These are phyloP conservation scores for Yoshiicerus persimilis DNA, from an alignment of 1,140 invertebrate species.

Conservation along the genomic window DNA sequence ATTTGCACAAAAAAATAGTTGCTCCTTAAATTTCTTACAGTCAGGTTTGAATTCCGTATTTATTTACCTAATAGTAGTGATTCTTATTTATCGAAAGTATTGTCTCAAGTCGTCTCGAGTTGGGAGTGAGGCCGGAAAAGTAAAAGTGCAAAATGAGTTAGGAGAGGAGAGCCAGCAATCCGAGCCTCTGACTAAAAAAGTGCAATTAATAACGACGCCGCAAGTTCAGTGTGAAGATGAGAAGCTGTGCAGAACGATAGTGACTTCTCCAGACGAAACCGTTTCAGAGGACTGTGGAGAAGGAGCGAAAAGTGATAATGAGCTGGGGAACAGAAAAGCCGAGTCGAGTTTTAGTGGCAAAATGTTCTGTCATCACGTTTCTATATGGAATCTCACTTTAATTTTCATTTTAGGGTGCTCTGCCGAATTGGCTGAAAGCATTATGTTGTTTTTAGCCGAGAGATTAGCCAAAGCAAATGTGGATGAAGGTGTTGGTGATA, in stretches of 20 bases:
- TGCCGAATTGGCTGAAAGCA: constrained; percentile 23
- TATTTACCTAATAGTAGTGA: neutral
- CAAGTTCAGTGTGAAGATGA: neutral
- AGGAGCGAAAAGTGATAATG: neutral
- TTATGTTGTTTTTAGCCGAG: constrained; percentile 10
- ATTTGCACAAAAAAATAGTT: neutral
- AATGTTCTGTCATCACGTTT: constrained; percentile 29
- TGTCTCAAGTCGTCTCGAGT: neutral
- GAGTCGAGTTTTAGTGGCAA: neutral
- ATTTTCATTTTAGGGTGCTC: neutral
- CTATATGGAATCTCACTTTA: constrained; percentile 19
- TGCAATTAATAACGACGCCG: neutral
- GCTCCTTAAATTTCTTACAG: neutral
- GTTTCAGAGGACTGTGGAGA: neutral
- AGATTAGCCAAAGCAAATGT: neutral
- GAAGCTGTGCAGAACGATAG: neutral
- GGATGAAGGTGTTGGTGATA: neutral
- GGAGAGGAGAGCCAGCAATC: neutral
- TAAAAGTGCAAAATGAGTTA: neutral
- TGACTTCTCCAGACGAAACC: neutral
- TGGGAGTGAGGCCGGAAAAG: neutral
- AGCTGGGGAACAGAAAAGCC: neutral
- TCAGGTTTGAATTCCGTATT: neutral
- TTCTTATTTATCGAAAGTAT: constrained; percentile 18
- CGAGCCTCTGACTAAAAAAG: neutral